Conservation (phyloP, 2,888 invertebrate genomes). For the Helobdella robusta region DNA sequence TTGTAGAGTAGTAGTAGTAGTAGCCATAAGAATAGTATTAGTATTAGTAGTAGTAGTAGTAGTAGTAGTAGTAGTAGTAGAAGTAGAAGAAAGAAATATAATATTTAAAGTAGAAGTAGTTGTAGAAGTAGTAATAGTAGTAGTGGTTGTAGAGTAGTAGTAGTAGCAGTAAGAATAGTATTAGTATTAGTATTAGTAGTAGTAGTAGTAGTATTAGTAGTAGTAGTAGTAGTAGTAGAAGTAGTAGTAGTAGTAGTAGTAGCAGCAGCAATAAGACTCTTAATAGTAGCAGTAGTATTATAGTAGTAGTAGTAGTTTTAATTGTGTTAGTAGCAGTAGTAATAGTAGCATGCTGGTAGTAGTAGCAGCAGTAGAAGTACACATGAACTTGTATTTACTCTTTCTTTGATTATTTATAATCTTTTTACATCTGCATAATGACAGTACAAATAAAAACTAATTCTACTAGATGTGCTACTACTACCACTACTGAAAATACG, state of each 20-base stretch:
- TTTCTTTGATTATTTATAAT: too few species aligned
- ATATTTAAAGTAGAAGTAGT: slow-evolving; percentile 3
- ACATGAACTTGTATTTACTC: too few species aligned
- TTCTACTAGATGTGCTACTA: background rate
- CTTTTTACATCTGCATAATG: too few species aligned
- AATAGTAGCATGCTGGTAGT: background rate
- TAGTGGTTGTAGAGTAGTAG: too few species aligned
- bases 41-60: background rate
- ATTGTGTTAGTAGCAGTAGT: background rate
- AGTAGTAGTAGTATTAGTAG: too few species aligned
- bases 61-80: slow-evolving; percentile 11
- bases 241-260: slow-evolving; percentile 8
- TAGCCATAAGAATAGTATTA: too few species aligned
- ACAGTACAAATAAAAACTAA: background rate
- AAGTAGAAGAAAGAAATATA: too few species aligned
- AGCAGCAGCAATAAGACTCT: slow-evolving; percentile 10
- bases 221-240: background rate
- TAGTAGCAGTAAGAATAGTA: background rate
- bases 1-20: too few species aligned
- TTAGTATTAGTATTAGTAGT: slow-evolving; percentile 20
- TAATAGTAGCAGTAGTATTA: slow-evolving; percentile 14
- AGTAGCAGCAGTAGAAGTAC: background rate
- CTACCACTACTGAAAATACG: background rate
- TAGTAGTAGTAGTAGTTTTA: background rate
- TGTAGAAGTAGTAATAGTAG: too few species aligned